These are phyloP conservation scores for Malurus leucopterus DNA, from an alignment of 2,797 vertebrate species.

Conservation along the genomic window DNA sequence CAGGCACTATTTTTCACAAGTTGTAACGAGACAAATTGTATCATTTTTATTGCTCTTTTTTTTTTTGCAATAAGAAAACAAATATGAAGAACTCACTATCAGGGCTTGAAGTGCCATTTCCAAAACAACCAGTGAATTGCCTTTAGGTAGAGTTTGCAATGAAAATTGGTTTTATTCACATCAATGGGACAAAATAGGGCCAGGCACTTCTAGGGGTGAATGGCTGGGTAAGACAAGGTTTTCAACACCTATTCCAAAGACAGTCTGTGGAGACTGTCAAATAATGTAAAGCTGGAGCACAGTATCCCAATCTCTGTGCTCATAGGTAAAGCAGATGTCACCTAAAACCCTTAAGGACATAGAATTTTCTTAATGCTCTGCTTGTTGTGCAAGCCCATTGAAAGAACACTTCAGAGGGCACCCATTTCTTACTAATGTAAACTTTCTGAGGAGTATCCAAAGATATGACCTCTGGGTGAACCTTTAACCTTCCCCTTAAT, in stretches of 20 bases:
- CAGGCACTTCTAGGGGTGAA: not conserved
- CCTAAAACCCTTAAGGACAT: conserved; percentile 49
- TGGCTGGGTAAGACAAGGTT: not conserved
- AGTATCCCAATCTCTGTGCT: conserved; percentile 19
- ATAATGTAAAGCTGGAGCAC: not conserved
- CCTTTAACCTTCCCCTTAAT: conserved; percentile 96
- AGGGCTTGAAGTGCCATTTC: not conserved
- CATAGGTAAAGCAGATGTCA: conserved; percentile 56
- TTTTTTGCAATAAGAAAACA: not conserved
- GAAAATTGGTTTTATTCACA: not conserved
- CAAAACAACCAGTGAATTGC: not conserved
- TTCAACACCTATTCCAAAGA: not conserved
- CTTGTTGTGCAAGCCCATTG: conserved; percentile 71
- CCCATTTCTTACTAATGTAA: conserved; percentile 84
- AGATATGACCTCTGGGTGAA: conserved; percentile 92
- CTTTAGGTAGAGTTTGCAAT: not conserved
- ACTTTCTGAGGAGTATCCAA: conserved; percentile 93
- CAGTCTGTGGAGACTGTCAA: not conserved
- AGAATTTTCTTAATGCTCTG: conserved; percentile 65
- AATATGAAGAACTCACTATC: not conserved
- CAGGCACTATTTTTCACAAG: not conserved
- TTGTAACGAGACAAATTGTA: not conserved
- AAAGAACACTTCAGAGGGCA: conserved; percentile 77
- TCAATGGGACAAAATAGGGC: not conserved
- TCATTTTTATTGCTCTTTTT: not conserved